Evolutionary conservation across 2,113 vertebrate genomes (phyloP), one percentile per base, ranked within the genome.

Genomic region (Raja brachyura): DNA sequence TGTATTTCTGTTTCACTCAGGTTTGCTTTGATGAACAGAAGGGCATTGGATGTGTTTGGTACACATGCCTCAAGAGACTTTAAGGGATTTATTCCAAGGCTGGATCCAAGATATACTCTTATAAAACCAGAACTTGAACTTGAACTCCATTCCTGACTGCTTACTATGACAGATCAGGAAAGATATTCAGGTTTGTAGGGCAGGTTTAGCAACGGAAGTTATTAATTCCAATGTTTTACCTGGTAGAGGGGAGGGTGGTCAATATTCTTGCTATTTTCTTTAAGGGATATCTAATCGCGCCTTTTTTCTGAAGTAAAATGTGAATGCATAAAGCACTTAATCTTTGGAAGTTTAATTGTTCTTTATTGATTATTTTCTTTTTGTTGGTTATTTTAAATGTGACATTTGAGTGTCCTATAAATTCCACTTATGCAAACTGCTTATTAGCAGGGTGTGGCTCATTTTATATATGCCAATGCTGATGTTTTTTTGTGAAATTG

Each of bases 21-120:
- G 95, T 99, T 99, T 96, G 97, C 96, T 81, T 78, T 98, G 93
- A 99, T 99, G 98, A 99, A 99, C 95, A 96, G 99, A 93, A 97
- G 97, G 94, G 95, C 96, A 94, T 96, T 99, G 81, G 98, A 99
- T 94, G 96, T 96, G 78, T 99, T 99, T 94, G 98, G 97, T 76
- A 99, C 99, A 25, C 95, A 97, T 94, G 98, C 98, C 59, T 99
- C 98, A 93, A 97, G 96, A 95, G 94, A 98, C 93, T 99, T 99
- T 95, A 96, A 96, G 94, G 97, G 96, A 95, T 98, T 98, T 94
- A 96, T 95, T 0, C 98, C 97, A 79, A 97, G 96, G 94, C 95
- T 99, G 94, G 98, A 99, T 95, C 97, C 98, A 93, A 96, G 96
- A 94, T 98, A 96, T 70, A 97, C 95, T 1, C 93, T 96, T 25